phyloP scores from a whole-genome alignment of 2,113 vertebrate species.

The Silurus asotus region DNA sequence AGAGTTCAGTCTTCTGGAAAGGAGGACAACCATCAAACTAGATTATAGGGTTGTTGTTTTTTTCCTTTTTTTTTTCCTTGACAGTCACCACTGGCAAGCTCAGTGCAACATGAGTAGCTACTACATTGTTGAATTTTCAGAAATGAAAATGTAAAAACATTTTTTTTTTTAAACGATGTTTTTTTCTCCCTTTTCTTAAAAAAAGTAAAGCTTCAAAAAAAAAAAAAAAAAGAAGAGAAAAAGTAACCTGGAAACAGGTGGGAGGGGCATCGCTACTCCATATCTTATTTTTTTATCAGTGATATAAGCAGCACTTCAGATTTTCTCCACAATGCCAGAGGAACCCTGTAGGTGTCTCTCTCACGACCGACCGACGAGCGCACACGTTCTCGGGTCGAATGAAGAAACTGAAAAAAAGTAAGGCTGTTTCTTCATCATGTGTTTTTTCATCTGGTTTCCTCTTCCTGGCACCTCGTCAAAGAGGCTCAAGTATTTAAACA shows the following conservation, averaged over 20 bases:
- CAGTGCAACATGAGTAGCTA: slow-evolving; percentile 98
- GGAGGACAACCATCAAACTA: slow-evolving; percentile 90
- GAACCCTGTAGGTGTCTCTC: slow-evolving; percentile 93
- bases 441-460: slow-evolving; percentile 67
- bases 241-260: slow-evolving; percentile 17
- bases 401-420: slow-evolving; percentile 98
- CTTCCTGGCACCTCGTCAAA: slow-evolving; percentile 70
- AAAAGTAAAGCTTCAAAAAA: slow-evolving; percentile 80
- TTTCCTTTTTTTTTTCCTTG: slow-evolving; percentile 80
- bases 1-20: slow-evolving; percentile 94
- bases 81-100: slow-evolving; percentile 94
- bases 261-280: slow-evolving; percentile 86
- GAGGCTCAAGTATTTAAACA: slow-evolving; percentile 99
- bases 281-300: slow-evolving; percentile 84
- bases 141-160: slow-evolving; percentile 96
- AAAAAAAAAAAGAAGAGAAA: slow-evolving; percentile 51
- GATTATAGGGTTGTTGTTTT: slow-evolving; percentile 75
- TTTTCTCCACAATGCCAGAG: slow-evolving; percentile 91
- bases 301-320: slow-evolving; percentile 99
- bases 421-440: slow-evolving; percentile 99
- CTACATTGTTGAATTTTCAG: slow-evolving; percentile 89
- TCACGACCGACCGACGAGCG: not conserved
- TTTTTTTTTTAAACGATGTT: slow-evolving; percentile 71
- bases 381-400: slow-evolving; percentile 73
- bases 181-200: slow-evolving; percentile 78